Evolutionary conservation across 2,113 vertebrate species (phyloP), one percentile per base, ranked within the genome.

Genomic region (Perccottus glenii): DNA sequence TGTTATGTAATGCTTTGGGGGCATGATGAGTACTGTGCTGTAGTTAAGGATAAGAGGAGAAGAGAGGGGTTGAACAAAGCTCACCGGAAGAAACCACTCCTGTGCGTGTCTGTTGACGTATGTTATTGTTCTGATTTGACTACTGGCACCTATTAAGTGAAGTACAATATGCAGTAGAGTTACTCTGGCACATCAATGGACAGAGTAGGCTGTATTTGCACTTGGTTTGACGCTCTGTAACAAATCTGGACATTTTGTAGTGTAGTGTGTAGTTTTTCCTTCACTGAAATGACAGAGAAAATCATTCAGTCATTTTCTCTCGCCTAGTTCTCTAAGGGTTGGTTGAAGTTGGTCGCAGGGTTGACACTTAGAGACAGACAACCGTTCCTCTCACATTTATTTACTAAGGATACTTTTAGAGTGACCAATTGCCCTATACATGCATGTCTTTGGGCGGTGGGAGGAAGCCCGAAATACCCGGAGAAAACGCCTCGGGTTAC

Each of bases 1-100:
- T 15, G 45, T 88, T 85, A 88, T 72, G 64, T 85, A 88, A 87
- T 75, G 38, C 70, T 70, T 65, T 4, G 16, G 55, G 35, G 53
- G 59, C 50, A 67, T 60, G 67, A 60, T 60, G 64, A 75, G 55
- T 67, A 60, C 46, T 60, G 46, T 52, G 70, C 58, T 60, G 40
- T 51, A 64, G 48, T 51, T 58, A 7, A 38, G 51, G n/a, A 42
- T 36, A 51, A 72, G 47, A 66, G n/a, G 36, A 47, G 52, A 67
- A 74, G 5, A 53, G 60, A 40, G 36, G 27, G 42, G 16, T 10
- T 7, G 2, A 14, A 61, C 51, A 49, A n/a, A 32, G 15, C 32
- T 36, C n/a, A 43, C 19, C 66, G 51, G 35, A 63, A 70, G 42
- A 47, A 71, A 50, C 16, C 16, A 51, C 32, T 67, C 38, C 58